Conservation (phyloP, 2,888 invertebrate genomes). For the Drosophila kambysellisi region DNA sequence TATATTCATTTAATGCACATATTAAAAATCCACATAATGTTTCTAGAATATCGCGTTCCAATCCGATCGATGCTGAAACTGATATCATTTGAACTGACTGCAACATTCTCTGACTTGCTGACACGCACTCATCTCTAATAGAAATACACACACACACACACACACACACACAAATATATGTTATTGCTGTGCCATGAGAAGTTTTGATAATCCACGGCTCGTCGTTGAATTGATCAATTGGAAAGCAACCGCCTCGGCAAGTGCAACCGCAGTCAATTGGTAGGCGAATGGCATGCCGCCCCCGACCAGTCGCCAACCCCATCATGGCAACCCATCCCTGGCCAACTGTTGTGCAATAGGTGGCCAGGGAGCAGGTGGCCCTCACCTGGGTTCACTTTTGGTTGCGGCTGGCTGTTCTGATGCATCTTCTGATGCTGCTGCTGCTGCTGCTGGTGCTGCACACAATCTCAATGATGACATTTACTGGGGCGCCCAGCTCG, state of each 20-base stretch:
- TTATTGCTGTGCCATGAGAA: conserved; percentile 25
- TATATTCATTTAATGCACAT: not conserved
- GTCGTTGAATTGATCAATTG: conserved; percentile 68
- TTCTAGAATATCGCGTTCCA: not conserved
- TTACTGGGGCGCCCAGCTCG: conserved; percentile 53
- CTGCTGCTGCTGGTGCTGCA: not conserved
- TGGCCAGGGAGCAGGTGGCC: conserved; percentile 12
- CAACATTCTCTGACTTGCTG: not conserved
- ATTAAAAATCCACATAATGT: not conserved
- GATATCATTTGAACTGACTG: too few species aligned
- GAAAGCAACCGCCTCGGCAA: conserved; percentile 53
- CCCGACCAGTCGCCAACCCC: not conserved
- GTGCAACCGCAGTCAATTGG: conserved; percentile 62
- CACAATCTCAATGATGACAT: conserved; percentile 61
- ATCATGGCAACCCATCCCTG: not conserved
- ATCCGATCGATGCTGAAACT: not conserved
- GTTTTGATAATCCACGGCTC: conserved; percentile 62
- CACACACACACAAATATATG: not conserved
- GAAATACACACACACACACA: not conserved
- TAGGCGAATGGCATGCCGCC: conserved; percentile 34
- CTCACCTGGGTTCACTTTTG: conserved; percentile 6
- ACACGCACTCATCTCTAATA: conserved; percentile 5
- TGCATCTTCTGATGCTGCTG: not conserved
- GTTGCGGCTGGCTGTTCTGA: not conserved
- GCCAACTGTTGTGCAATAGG: conserved; percentile 16